Conservation (phyloP, 2,797 vertebrate species). For the Tapera naevia region DNA sequence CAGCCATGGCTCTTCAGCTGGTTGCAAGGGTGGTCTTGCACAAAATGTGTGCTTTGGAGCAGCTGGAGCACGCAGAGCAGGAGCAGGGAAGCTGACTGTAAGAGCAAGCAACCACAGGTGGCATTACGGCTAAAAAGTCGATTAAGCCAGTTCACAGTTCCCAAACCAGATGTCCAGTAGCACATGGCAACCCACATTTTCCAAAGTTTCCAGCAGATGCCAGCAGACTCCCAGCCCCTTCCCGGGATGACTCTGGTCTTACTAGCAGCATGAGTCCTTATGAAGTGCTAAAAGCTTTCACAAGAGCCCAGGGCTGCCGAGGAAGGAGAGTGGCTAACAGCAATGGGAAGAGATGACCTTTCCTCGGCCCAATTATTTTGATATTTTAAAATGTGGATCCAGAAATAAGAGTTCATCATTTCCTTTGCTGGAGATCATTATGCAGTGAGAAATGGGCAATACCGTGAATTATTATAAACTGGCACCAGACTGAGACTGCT, state of each 20-base stretch:
- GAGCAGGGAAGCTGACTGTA: background rate
- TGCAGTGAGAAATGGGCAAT: conserved; percentile 42
- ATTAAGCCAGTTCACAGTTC: background rate
- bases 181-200: background rate
- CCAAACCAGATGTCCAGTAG: background rate
- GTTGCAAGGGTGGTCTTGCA: background rate
- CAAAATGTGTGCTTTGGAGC: background rate
- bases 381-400: conserved; percentile 38
- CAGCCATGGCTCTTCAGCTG: background rate
- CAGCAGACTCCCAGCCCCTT: background rate
- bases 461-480: conserved; percentile 49
- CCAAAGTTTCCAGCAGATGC: background rate
- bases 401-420: conserved; percentile 24
- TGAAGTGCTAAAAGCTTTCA: conserved; percentile 9
- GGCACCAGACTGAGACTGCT: background rate
- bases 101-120: background rate
- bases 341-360: conserved; percentile 24
- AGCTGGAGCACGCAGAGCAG: background rate
- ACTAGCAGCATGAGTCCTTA: background rate
- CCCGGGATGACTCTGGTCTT: background rate
- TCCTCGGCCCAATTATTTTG: conserved; percentile 28
- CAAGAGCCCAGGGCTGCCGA: background rate
- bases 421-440: conserved; percentile 36
- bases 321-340: background rate
- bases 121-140: background rate